These are phyloP conservation scores for Athripsodes cinereus DNA, from an alignment of 2,888 invertebrate genomes.

Conservation along the genomic window DNA sequence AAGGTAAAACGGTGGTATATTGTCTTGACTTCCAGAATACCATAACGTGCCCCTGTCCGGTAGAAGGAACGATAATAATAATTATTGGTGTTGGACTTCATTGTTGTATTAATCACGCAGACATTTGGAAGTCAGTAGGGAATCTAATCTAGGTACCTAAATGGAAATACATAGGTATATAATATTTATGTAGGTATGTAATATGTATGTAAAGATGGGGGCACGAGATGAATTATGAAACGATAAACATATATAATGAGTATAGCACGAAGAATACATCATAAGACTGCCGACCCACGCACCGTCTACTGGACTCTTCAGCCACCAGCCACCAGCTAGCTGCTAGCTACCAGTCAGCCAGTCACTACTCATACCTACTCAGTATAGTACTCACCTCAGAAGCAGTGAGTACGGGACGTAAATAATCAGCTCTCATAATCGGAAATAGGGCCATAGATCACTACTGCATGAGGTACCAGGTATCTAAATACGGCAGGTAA, in stretches of 20 bases:
- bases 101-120: neutral
- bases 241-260: neutral
- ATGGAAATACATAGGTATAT: too few relatives aligned
- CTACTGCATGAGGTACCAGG: neutral
- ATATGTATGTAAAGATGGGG: neutral
- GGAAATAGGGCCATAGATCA: neutral
- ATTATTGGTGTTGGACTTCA: neutral
- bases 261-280: neutral
- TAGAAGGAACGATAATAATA: neutral
- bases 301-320: too few relatives aligned
- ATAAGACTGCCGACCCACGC: neutral
- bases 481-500: neutral
- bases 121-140: neutral
- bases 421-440: neutral
- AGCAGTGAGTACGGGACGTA: neutral
- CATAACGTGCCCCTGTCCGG: neutral
- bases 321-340: too few relatives aligned
- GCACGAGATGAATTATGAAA: neutral
- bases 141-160: neutral
- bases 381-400: slow-evolving; percentile 2
- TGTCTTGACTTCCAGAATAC: neutral
- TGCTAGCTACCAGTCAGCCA: too few relatives aligned
- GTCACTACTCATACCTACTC: too few relatives aligned
- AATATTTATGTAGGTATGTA: too few relatives aligned
- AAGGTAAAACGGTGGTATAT: neutral